phyloP scores from a whole-genome alignment of 2,113 vertebrate genomes.

The Rhinolophus ferrumequinum region DNA sequence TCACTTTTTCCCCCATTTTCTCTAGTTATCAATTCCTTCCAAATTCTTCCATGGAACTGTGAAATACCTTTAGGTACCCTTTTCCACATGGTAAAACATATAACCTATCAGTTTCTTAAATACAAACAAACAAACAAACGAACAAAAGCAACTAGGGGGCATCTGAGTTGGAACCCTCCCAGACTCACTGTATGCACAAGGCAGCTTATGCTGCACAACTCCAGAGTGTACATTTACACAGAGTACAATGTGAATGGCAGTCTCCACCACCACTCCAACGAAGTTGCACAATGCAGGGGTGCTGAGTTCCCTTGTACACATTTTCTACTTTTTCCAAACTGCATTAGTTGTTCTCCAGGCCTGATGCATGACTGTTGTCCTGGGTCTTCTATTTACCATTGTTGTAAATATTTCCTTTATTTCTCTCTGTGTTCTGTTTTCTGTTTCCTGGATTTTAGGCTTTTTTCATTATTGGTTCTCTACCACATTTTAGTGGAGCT shows the following conservation, averaged over 20 bases:
- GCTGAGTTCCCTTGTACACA: rapidly evolving
- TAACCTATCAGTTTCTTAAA: not conserved
- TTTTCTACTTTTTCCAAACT: not conserved
- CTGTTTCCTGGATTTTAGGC: not conserved
- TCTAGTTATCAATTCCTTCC: slow-evolving; percentile 8
- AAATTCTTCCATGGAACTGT: not conserved
- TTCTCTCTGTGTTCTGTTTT: not conserved
- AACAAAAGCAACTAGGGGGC: not conserved
- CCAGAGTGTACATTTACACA: not conserved
- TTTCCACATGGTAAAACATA: not conserved
- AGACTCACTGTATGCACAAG: rapidly evolving
- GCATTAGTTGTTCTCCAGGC: not conserved
- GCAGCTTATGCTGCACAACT: rapidly evolving
- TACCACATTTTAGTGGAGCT: not conserved
- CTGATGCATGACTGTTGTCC: not conserved
- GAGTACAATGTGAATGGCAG: not conserved
- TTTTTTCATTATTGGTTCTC: not conserved
- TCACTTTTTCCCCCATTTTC: not conserved
- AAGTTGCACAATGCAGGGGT: rapidly evolving
- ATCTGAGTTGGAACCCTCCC: not conserved
- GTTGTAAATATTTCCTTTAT: not conserved
- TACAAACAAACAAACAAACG: too few species aligned
- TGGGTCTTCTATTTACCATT: not conserved
- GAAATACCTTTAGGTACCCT: not conserved
- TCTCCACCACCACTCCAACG: too few species aligned